Percentiles rank a stretch among this genome's conserved stretches.
phyloP scores from a whole-genome alignment of 2,888 invertebrate species.

The Stenodera caucasica region DNA sequence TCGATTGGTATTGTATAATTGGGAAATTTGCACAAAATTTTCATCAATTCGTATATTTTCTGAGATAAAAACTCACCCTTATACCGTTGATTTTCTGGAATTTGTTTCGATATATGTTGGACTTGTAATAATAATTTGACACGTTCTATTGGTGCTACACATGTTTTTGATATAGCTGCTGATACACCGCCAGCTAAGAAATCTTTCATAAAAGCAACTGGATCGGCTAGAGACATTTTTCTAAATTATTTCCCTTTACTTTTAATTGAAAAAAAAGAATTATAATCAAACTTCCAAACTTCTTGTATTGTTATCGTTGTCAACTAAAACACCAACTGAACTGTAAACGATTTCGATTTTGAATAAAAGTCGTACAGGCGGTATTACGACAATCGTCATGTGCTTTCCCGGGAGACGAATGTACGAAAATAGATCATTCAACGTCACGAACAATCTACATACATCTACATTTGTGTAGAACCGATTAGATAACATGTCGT shows the following conservation, averaged over 20 bases:
- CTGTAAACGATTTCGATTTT: slow-evolving; percentile 56
- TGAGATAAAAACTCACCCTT: slow-evolving; percentile 66
- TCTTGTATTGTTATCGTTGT: slow-evolving; percentile 35
- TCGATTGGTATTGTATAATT: neutral
- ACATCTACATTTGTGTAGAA: neutral
- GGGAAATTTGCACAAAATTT: neutral
- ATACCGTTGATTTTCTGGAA: slow-evolving; percentile 82
- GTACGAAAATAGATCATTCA: slow-evolving; percentile 38
- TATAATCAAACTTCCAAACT: slow-evolving; percentile 22
- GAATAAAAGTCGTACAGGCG: slow-evolving; percentile 16
- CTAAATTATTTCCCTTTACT: slow-evolving; percentile 22
- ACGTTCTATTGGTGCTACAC: slow-evolving; percentile 93
- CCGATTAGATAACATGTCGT: neutral
- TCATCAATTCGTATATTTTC: neutral
- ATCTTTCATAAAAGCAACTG: slow-evolving; percentile 84
- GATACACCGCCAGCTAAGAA: slow-evolving; percentile 90
- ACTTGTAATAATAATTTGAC: slow-evolving; percentile 93
- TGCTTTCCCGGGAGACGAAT: slow-evolving; percentile 45
- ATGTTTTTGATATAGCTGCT: slow-evolving; percentile 92
- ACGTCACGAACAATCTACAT: slow-evolving; percentile 24
- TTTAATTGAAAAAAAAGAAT: slow-evolving; percentile 8
- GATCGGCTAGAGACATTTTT: slow-evolving; percentile 63
- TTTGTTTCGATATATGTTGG: slow-evolving; percentile 91
- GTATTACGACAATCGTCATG: slow-evolving; percentile 42
- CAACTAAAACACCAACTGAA: slow-evolving; percentile 61